phyloP scores from a whole-genome alignment of 2,113 vertebrate species.

The Neodontobutis hainanensis region DNA sequence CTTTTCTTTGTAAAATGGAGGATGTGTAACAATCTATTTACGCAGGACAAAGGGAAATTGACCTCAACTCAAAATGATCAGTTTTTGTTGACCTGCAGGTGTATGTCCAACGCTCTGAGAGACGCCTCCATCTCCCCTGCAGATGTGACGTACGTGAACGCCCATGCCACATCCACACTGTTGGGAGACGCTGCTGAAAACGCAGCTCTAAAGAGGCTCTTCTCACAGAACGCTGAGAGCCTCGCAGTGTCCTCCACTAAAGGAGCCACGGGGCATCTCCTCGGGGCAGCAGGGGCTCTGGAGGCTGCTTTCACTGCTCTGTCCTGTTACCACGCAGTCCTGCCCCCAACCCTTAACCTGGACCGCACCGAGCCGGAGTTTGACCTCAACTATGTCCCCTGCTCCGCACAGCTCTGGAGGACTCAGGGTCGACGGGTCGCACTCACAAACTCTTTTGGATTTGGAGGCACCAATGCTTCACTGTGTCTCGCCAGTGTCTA shows the following conservation, averaged over 20 bases:
- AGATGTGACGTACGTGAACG: conserved; percentile 90
- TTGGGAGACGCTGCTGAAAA: conserved; percentile 96
- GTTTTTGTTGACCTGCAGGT: conserved; percentile 72
- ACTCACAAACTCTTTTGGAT: conserved; percentile 95
- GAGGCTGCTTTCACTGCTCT: conserved; percentile 92
- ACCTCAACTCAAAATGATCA: no score
- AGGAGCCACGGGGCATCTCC: conserved; percentile 92
- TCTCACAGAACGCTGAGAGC: conserved; percentile 71
- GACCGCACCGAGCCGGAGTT: conserved; percentile 88
- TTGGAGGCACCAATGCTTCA: conserved; percentile 94
- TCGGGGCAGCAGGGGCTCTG: conserved; percentile 91
- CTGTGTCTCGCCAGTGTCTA: conserved; percentile 87
- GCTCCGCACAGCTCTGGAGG: conserved; percentile 86
- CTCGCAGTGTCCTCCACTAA: conserved; percentile 95
- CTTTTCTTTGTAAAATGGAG: no score
- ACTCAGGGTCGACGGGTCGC: conserved; percentile 78
- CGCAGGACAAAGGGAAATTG: no score
- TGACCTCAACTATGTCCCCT: conserved; percentile 91
- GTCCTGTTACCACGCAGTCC: conserved; percentile 85
- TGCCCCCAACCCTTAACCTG: conserved; percentile 94
- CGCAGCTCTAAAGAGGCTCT: conserved; percentile 89
- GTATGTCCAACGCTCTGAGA: conserved; percentile 92
- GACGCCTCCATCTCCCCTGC: conserved; percentile 80
- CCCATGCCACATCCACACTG: conserved; percentile 94
- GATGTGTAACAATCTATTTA: no score